These are phyloP conservation scores for Tragulus kanchil DNA, from an alignment of 2,113 vertebrate species.

Conservation along the genomic window DNA sequence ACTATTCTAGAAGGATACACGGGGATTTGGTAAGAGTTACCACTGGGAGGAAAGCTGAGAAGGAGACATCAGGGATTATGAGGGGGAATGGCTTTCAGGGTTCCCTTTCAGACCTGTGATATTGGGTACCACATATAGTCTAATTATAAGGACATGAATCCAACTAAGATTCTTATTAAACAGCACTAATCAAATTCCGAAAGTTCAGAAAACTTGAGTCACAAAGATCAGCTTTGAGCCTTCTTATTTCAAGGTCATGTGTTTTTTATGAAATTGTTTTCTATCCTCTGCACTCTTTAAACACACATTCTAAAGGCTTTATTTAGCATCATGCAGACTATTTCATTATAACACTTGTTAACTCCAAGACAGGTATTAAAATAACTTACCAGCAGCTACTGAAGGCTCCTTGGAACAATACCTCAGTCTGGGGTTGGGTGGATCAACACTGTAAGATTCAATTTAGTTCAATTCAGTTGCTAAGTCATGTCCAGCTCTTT, in stretches of 20 bases:
- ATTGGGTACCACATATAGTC: background rate
- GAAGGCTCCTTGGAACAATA: slow-evolving; percentile 75
- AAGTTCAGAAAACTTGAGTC: background rate
- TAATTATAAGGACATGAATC: background rate
- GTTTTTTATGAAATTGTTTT: slow-evolving; percentile 16
- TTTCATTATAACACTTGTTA: slow-evolving; percentile 85
- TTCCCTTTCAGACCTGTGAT: background rate
- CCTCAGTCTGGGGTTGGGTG: slow-evolving; percentile 69
- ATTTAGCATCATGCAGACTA: slow-evolving; percentile 90
- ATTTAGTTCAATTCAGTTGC: too few relatives aligned
- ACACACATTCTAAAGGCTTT: slow-evolving; percentile 87
- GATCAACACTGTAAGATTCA: slow-evolving; percentile 74
- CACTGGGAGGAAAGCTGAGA: background rate
- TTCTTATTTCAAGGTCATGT: background rate
- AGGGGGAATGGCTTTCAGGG: background rate
- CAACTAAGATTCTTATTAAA: background rate
- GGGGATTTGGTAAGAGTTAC: background rate
- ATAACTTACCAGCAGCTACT: slow-evolving; percentile 85
- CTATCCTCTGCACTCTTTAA: background rate
- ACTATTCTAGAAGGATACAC: background rate
- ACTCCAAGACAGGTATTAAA: slow-evolving; percentile 86
- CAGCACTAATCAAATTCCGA: background rate
- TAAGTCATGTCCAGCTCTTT: too few relatives aligned
- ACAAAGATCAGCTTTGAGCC: background rate
- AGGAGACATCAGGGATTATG: background rate